These are phyloP conservation scores for Homalodisca vitripennis DNA, from an alignment of 1,140 invertebrate species.

Conservation along the genomic window DNA sequence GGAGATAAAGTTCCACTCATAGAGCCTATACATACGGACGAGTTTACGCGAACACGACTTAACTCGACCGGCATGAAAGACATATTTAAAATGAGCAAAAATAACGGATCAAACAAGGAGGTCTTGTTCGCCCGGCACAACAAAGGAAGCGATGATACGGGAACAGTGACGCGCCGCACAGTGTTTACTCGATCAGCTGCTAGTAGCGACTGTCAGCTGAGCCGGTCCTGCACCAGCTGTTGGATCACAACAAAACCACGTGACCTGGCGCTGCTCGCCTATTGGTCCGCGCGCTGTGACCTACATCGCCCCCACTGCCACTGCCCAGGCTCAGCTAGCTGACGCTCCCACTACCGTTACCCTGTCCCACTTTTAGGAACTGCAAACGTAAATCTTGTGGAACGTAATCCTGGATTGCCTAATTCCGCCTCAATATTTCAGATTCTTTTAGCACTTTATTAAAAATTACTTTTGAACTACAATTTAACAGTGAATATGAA, in stretches of 20 bases:
- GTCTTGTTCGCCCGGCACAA: slow-evolving; percentile 15
- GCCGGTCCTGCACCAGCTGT: slow-evolving; percentile 37
- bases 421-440: too few relatives aligned
- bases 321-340: background rate
- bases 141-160: slow-evolving; percentile 19
- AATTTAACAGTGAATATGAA: too few relatives aligned
- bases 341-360: slow-evolving; percentile 14
- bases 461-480: too few relatives aligned
- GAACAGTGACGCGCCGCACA: background rate
- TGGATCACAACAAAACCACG: slow-evolving; percentile 41
- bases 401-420: background rate
- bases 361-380: slow-evolving; percentile 14
- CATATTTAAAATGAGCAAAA: slow-evolving; percentile 26
- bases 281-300: slow-evolving; percentile 39
- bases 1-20: background rate
- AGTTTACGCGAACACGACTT: background rate
- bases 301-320: slow-evolving; percentile 33
- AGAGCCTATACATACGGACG: background rate
- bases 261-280: slow-evolving; percentile 29
- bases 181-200: slow-evolving; percentile 27
- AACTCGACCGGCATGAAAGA: background rate
- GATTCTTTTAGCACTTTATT: too few relatives aligned
- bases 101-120: background rate
- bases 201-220: slow-evolving; percentile 29
- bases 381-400: slow-evolving; percentile 2